Percentiles rank a stretch among this genome's conserved stretches.
Evolutionary conservation across 2,888 invertebrate genomes (phyloP).

Genomic region (Tupiocoris notatus): DNA sequence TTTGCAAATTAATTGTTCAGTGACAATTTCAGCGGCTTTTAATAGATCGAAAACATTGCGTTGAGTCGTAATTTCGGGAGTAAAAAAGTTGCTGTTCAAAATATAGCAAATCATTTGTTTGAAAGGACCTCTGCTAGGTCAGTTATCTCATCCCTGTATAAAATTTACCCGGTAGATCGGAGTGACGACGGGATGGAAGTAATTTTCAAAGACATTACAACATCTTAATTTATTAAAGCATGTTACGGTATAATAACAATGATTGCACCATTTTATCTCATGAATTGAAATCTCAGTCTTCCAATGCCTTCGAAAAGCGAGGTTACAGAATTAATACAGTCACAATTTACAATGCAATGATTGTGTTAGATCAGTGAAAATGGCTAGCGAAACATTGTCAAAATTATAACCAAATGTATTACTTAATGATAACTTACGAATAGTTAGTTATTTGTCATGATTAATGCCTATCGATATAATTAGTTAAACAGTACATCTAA

Average conservation of each 20-base stretch:
- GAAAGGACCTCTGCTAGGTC: too few relatives aligned
- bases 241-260: constrained; percentile 4
- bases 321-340: constrained; percentile 12
- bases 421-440: background rate
- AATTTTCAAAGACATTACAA: background rate
- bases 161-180: too few relatives aligned
- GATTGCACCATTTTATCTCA: background rate
- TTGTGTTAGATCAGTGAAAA: background rate
- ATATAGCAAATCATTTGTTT: too few relatives aligned
- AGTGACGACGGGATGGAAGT: too few relatives aligned
- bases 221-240: constrained; percentile 10
- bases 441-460: background rate
- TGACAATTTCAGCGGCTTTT: too few relatives aligned
- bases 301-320: constrained; percentile 13
- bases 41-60: too few relatives aligned
- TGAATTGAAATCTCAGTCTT: constrained; percentile 34
- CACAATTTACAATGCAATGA: constrained; percentile 5
- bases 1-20: too few relatives aligned
- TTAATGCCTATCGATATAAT: background rate
- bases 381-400: background rate
- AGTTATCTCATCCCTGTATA: too few relatives aligned
- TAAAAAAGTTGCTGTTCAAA: too few relatives aligned
- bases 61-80: too few relatives aligned
- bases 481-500: background rate
- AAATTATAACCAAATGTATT: background rate